Percentiles rank a stretch among this genome's conserved stretches.
These are phyloP conservation scores for Phengaris alcon DNA, from an alignment of 2,888 invertebrate species.

Conservation along the genomic window DNA sequence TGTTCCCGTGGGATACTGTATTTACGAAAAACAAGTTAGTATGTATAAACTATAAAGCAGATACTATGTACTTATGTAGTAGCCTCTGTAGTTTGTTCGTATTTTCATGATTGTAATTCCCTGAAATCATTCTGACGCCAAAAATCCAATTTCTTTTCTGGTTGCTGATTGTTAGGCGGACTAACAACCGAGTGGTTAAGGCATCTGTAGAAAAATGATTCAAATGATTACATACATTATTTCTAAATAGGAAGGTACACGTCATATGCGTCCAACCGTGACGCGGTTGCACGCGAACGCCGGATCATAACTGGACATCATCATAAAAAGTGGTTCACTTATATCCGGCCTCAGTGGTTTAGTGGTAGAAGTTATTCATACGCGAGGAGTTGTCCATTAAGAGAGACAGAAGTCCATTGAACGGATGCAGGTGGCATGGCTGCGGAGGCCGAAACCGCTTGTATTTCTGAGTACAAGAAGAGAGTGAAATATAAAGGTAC, in stretches of 20 bases:
- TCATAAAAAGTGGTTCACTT: background rate
- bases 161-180: background rate
- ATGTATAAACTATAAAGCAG: no score
- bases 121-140: background rate
- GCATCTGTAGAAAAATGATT: constrained; percentile 8
- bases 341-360: background rate
- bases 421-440: no score
- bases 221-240: constrained; percentile 20
- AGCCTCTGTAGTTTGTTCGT: no score
- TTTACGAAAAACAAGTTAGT: no score
- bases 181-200: background rate
- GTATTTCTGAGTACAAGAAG: background rate
- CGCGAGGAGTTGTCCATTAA: no score
- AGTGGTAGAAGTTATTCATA: no score
- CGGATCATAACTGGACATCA: constrained; percentile 2
- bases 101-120: no score
- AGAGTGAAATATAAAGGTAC: background rate
- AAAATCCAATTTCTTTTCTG: background rate
- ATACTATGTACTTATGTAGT: no score
- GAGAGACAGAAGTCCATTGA: no score
- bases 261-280: constrained; percentile 8
- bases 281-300: background rate
- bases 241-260: constrained; percentile 5
- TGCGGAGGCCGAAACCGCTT: no score
- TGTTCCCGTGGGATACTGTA: no score